Conservation (phyloP, 2,888 invertebrate genomes). For the Bombylius major region DNA sequence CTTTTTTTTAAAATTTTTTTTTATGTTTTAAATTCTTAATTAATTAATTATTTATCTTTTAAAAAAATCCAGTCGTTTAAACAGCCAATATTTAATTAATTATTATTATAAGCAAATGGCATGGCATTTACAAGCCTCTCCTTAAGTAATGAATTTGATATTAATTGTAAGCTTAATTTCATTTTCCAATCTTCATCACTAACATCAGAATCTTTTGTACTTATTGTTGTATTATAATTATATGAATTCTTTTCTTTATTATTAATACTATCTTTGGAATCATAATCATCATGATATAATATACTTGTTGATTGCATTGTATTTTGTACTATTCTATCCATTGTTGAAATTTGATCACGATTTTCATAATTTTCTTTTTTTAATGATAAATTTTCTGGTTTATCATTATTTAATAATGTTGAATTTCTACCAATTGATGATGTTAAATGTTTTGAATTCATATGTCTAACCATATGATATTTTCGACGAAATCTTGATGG, state of each 20-base stretch:
- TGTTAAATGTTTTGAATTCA: constrained; percentile 37
- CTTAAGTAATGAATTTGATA: constrained; percentile 35
- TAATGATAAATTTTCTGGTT: constrained; percentile 30
- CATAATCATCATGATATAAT: constrained; percentile 20
- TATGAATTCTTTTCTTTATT: neutral
- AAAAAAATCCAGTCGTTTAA: too few species aligned
- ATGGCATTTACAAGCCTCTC: constrained; percentile 34
- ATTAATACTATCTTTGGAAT: constrained; percentile 4
- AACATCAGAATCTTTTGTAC: constrained; percentile 4
- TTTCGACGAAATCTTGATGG: constrained; percentile 40
- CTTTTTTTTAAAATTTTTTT: too few species aligned
- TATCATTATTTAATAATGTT: constrained; percentile 8
- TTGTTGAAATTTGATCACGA: constrained; percentile 6
- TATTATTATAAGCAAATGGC: constrained; percentile 36
- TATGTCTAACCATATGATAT: constrained; percentile 40
- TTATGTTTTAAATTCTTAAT: too few species aligned
- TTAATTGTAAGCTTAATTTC: constrained; percentile 35
- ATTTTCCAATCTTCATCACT: constrained; percentile 33
- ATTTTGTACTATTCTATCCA: neutral
- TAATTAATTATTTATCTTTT: too few species aligned
- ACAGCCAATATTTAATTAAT: constrained; percentile 15
- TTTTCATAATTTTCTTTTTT: constrained; percentile 24
- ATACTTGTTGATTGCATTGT: neutral
- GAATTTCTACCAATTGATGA: constrained; percentile 22
- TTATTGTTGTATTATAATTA: neutral